Base-by-base conservation (phyloP, 2,797 vertebrate genomes). In the Muscicapa comitata region DNA sequence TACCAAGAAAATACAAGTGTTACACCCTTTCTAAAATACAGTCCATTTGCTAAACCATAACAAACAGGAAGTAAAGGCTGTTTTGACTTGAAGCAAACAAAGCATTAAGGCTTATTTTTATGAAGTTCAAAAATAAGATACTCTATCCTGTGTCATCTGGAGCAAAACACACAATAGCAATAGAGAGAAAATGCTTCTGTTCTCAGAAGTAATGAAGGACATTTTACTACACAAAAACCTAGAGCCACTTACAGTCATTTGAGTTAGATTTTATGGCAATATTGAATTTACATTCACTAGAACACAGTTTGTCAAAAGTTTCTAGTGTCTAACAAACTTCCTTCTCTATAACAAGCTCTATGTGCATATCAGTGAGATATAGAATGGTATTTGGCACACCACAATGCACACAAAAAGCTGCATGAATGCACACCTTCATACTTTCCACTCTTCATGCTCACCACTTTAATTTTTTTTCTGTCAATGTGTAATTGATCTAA, bases 11-110 rank as follows among this genome's bases (percentile, higher is more conserved):
- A 94, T 35, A 47, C 47, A 71, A 84, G 29, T 37, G 19, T 51
- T 72, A 68, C 66, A 73, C 21, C 33, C 81, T 75, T 90, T 33
- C 73, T 81, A 90, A 86, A 93, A 55, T 31, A 70, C 71, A 95
- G 70, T 7, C 20, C 13, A 61, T 37, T 88, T 84, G 57, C 72
- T 87, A 63, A 72, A 95, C 85, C 13, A 51, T 54, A 85, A 67
- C 12, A 35, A 80, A 48, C 59, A 93, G 89, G 89, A 92, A 76
- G 68, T 20, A 50, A 72, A 61, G 31, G 31, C 28, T 72, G 10
- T 63, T 68, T 48, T 72, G 43, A 37, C 66, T 82, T 59, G 50
- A 21, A 91, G 59, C 24, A 91, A 68, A 82, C n/a, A 85, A 79
- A 87, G 63, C 2, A 1, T 26, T 82, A 76, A 33, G 10, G 17